These are phyloP conservation scores for Panurus biarmicus DNA, from an alignment of 2,113 vertebrate species.

Conservation along the genomic window DNA sequence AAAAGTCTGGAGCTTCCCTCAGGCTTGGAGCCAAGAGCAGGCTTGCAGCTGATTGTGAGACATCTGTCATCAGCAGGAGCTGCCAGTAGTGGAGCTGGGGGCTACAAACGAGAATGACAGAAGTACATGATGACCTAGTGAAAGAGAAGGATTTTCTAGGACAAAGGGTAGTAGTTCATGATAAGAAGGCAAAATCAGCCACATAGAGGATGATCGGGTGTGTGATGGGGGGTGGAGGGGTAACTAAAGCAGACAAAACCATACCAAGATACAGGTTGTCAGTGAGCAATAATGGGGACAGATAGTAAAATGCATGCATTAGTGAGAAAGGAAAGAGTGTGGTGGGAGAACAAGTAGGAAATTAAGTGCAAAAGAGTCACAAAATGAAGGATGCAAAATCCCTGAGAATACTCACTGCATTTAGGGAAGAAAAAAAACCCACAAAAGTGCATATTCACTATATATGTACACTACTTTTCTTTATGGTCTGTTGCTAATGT, in stretches of 20 bases:
- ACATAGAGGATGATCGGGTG: accelerated
- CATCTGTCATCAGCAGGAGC: conserved; percentile 52
- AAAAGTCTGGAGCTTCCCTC: conserved; percentile 2
- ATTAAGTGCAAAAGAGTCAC: neutral
- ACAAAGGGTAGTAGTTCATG: neutral
- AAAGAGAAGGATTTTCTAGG: conserved; percentile 33
- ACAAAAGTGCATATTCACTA: neutral
- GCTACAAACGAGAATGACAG: conserved; percentile 34
- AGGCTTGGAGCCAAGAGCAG: conserved; percentile 39
- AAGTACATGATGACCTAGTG: conserved; percentile 38
- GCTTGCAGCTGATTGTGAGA: conserved; percentile 40
- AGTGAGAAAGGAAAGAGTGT: neutral
- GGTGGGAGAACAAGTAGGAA: neutral
- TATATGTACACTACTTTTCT: neutral
- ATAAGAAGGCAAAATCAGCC: neutral
- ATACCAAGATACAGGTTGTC: neutral
- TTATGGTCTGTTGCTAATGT: neutral
- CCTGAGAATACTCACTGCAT: neutral
- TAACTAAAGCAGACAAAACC: neutral
- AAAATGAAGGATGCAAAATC: neutral
- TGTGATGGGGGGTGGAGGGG: accelerated
- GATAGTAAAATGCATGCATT: neutral
- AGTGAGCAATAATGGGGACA: neutral
- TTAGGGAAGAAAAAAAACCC: neutral
- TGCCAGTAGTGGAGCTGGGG: conserved; percentile 38